Base-by-base conservation (phyloP, 2,888 invertebrate genomes). In the Drosophila quinaria region DNA sequence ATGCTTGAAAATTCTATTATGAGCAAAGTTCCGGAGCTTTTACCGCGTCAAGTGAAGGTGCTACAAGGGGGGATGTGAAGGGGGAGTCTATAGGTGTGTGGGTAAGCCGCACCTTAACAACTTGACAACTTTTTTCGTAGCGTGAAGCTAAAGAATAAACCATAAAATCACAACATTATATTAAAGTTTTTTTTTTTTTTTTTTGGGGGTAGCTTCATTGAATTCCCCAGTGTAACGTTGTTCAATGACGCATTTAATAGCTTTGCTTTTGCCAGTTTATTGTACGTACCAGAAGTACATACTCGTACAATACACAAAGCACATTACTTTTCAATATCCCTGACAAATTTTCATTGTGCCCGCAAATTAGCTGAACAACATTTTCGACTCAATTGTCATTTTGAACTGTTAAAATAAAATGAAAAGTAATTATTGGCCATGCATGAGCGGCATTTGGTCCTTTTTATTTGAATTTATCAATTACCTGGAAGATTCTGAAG, bases 221-320 rank as follows among this genome's bases (percentile, higher is more conserved):
- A 70, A 74, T 75, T 72, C 62, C 63, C 69, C 62, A 50, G 35
- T 13, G 76, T 68, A 61, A 44, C 58, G 59, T 65, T 81, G 87
- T 59, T 78, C 87, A 85, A 85, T 85, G 87, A 72, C 74, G 87
- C 85, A 80, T 81, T 87, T 87, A 87, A 87, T 85, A 66, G 87
- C 78, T 80, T 80, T 63, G 72, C 85, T 76, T 81, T 74, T 66
- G 52, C 10, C 65, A 62, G 63, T 61, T 80, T 66, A 75, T 75
- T 75, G 76, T 73, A 11, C 39, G 29, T 19, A 22, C 35, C 9
- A 33, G 1, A 19, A 31, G 11, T 47, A 17, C 49, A 25, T 1
- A 13, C 15, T 5, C 13, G 25, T 25, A 46, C n/a, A 46, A 25
- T n/a, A 47, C 47, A 10, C 10, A 29, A 41, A 33, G 4, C 10